Evolutionary conservation across 2,113 vertebrate species (phyloP).

Genomic region (Cyphomyrus discorhynchus): DNA sequence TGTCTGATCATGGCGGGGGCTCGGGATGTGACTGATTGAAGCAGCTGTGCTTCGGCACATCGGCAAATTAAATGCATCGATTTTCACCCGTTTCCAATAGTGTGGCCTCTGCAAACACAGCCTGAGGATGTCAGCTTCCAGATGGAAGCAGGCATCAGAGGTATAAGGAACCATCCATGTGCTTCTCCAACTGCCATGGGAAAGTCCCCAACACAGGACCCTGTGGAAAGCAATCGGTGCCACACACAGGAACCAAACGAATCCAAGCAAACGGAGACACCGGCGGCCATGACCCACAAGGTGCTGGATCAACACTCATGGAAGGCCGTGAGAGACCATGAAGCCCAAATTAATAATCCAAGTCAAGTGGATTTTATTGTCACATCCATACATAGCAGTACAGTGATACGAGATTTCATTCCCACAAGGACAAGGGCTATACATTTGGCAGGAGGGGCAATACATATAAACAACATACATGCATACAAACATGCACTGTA

Average conservation of each 20-base stretch:
- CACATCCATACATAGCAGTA: background rate
- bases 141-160: background rate
- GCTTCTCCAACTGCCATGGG: background rate
- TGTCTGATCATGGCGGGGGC: constrained; percentile 32
- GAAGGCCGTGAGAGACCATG: background rate
- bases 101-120: constrained; percentile 23
- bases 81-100: constrained; percentile 45
- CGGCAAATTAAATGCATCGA: constrained; percentile 67
- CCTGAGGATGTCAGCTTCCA: constrained; percentile 12
- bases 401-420: background rate
- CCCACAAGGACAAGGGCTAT: background rate
- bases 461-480: background rate
- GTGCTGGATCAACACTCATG: background rate
- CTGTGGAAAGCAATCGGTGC: background rate
- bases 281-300: background rate
- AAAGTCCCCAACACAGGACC: background rate
- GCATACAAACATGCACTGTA: background rate
- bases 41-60: constrained; percentile 63
- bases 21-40: constrained; percentile 58
- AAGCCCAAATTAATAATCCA: background rate
- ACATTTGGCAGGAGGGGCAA: background rate
- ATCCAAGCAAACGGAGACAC: background rate
- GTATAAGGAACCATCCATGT: background rate
- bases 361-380: background rate
- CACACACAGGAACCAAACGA: background rate